phyloP scores from a whole-genome alignment of 1,140 invertebrate genomes.

The Aphelenchoides besseyi region DNA sequence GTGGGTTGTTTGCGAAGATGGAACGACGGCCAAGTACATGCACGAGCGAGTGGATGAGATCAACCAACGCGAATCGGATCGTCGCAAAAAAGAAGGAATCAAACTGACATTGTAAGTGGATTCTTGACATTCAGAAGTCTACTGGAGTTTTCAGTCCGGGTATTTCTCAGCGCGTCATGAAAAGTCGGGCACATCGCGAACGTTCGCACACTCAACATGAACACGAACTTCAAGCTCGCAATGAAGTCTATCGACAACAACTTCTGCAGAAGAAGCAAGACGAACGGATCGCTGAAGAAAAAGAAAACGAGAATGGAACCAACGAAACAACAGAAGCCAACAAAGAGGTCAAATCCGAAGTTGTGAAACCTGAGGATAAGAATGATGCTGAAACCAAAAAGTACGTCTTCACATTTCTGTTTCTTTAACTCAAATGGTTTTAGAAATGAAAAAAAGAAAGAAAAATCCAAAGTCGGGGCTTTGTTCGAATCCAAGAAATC shows the following conservation, averaged over 20 bases:
- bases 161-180: conserved; percentile 34
- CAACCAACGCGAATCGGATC: conserved; percentile 37
- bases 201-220: conserved; percentile 34
- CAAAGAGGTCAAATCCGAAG: not conserved
- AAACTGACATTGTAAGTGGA: conserved; percentile 36
- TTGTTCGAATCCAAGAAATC: not conserved
- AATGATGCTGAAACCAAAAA: not conserved
- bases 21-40: conserved; percentile 31
- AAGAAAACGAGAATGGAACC: not conserved
- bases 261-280: not conserved
- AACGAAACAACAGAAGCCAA: not conserved
- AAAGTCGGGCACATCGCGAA: conserved; percentile 36
- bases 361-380: not conserved
- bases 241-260: not conserved
- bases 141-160: conserved; percentile 21
- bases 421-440: not conserved
- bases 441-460: not conserved
- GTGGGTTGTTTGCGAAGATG: conserved; percentile 35
- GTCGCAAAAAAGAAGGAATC: conserved; percentile 30
- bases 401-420: not conserved
- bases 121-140: not conserved
- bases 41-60: conserved; percentile 38
- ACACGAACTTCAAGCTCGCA: not conserved
- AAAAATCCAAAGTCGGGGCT: not conserved
- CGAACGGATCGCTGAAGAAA: not conserved